Conservation (phyloP, 2,888 invertebrate species). For the Pristionchus japonicus region DNA sequence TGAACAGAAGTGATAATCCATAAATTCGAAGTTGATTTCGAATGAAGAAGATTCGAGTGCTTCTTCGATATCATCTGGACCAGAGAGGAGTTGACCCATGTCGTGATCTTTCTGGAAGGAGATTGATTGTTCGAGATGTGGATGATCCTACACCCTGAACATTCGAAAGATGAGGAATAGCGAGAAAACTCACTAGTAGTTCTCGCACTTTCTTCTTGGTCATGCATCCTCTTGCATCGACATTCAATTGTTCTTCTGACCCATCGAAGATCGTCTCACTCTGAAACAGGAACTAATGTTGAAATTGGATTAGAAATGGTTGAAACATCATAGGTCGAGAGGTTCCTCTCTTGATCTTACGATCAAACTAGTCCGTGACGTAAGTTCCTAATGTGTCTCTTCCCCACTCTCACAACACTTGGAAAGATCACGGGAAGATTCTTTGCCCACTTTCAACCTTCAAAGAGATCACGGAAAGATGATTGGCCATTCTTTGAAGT, state of each 20-base stretch:
- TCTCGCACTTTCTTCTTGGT: background rate
- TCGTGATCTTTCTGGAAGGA: background rate
- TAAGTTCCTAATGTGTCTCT: no score
- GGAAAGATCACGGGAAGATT: no score
- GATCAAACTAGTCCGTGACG: background rate
- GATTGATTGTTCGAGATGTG: background rate
- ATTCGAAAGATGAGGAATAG: no score
- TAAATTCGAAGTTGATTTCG: background rate
- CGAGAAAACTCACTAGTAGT: background rate
- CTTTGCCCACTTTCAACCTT: background rate
- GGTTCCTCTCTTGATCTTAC: background rate
- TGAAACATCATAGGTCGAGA: no score
- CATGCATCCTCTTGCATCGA: background rate
- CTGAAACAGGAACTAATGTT: no score
- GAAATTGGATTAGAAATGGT: no score
- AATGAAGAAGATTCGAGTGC: background rate
- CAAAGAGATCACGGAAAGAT: no score
- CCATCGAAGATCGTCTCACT: background rate
- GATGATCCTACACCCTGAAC: no score
- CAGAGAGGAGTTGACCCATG: background rate
- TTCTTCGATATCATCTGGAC: background rate
- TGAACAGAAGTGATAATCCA: background rate
- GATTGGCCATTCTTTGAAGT: background rate
- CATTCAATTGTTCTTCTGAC: background rate
- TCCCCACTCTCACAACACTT: no score